Conservation (phyloP, 2,888 invertebrate species). For the Idaea straminata region DNA sequence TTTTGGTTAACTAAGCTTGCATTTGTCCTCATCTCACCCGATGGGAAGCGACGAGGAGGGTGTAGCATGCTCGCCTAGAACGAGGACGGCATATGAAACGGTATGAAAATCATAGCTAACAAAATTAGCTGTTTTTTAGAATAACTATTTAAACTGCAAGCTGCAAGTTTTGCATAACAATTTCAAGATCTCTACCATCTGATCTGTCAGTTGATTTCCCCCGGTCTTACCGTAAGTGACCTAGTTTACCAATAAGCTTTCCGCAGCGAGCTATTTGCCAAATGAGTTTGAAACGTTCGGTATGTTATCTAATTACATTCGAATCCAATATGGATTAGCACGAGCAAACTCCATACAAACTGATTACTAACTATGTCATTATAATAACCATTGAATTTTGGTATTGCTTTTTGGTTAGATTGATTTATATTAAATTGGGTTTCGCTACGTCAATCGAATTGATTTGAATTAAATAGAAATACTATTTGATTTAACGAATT, state of each 20-base stretch:
- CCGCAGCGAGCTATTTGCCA: slow-evolving; percentile 20
- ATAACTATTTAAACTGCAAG: too few species aligned
- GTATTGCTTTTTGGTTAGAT: neutral
- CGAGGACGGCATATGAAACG: too few species aligned
- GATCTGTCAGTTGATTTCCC: too few species aligned
- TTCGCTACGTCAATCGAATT: neutral
- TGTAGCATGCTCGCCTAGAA: too few species aligned
- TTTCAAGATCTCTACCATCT: too few species aligned
- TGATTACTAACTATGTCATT: neutral
- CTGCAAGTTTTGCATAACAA: too few species aligned
- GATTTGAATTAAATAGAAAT: neutral
- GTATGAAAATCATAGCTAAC: too few species aligned
- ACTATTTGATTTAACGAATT: too few species aligned
- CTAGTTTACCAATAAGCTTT: slow-evolving; percentile 13
- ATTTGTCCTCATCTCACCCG: too few species aligned
- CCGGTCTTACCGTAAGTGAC: slow-evolving; percentile 13
- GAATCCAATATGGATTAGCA: slow-evolving; percentile 10
- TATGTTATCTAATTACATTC: slow-evolving; percentile 19
- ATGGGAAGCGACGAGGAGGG: too few species aligned
- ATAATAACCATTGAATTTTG: neutral
- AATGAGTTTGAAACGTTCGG: slow-evolving; percentile 21
- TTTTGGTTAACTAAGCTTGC: too few species aligned
- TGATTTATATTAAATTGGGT: neutral
- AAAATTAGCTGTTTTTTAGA: too few species aligned
- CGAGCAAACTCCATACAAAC: neutral